Evolutionary conservation across 2,113 vertebrate species (phyloP), one percentile per base, ranked within the genome.

Genomic region (Taurulus bubalis): DNA sequence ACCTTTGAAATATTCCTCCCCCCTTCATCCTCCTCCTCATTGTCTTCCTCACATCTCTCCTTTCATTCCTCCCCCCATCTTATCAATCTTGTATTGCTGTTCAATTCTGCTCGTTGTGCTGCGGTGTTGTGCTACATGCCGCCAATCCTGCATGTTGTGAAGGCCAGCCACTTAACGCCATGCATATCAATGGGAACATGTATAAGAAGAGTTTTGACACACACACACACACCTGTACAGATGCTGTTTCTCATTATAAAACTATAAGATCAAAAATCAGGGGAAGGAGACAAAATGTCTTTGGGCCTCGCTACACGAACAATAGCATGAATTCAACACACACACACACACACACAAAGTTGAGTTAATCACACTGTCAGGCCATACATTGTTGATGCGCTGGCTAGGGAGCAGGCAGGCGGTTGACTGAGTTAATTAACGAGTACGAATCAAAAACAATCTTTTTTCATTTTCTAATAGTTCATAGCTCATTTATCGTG

Each of bases 381-480:
- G 55, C 72, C 69, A 77, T 64, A 82, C 71, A 65, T 53, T 62
- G 79, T 63, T 56, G 79, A 83, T 51, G 82, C 76, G 83, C 76
- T 64, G 79, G 87, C 85, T 16, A 6, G 60, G 82, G 79, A 91
- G 79, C 75, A 78, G 82, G 64, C 85, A 76, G 64, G 63, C 65
- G 16, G 78, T 67, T 60, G 77, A 74, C 86, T 60, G 80, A 72
- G 82, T 92, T 92, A 85, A 92, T 94, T 92, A 92, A 89, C 75
- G 53, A 85, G 78, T 10, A 69, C 84, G 92, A 90, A 91, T 93
- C 89, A 92, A 85, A 87, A 71, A 65, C 90, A 90, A 93, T 92
- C 89, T 91, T 82, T 84, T 77, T 89, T 90, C 75, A 87, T 90
- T 89, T 88, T 91, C 77, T 85, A 84, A 92, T 91, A 75, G 56